phyloP scores from a whole-genome alignment of 2,113 vertebrate genomes.

The Orthonyx spaldingii region DNA sequence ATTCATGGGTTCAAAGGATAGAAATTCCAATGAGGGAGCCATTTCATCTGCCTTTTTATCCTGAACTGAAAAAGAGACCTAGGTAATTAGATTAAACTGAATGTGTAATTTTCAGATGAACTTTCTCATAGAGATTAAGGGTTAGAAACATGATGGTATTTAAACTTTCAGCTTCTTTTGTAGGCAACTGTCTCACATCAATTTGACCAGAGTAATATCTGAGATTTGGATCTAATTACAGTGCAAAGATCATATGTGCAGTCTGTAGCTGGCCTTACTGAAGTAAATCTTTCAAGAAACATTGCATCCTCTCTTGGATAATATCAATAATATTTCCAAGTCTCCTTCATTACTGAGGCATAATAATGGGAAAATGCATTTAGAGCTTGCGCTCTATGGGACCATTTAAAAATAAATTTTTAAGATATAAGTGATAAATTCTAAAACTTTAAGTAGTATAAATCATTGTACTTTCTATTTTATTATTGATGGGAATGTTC shows the following conservation, averaged over 20 bases:
- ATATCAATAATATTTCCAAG: background rate
- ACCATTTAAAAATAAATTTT: background rate
- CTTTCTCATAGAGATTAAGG: background rate
- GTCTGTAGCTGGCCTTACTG: background rate
- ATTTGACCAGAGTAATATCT: conserved; percentile 11
- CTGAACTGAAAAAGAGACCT: background rate
- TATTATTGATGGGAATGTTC: background rate
- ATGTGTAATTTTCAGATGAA: background rate
- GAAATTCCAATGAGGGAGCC: background rate
- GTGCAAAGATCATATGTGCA: background rate
- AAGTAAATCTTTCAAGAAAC: background rate
- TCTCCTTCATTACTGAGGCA: background rate
- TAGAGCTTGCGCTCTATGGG: background rate
- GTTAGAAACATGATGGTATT: background rate
- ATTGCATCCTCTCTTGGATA: background rate
- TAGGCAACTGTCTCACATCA: background rate
- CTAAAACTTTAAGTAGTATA: background rate
- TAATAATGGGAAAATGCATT: background rate
- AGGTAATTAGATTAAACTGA: background rate
- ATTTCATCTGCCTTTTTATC: background rate
- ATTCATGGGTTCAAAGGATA: background rate
- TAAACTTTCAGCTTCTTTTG: conserved; percentile 2
- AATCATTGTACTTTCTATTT: background rate
- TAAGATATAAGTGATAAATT: background rate
- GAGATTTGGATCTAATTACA: background rate